Base-by-base conservation (phyloP, 2,797 vertebrate genomes). In the Melanotaenia maccullochi region DNA sequence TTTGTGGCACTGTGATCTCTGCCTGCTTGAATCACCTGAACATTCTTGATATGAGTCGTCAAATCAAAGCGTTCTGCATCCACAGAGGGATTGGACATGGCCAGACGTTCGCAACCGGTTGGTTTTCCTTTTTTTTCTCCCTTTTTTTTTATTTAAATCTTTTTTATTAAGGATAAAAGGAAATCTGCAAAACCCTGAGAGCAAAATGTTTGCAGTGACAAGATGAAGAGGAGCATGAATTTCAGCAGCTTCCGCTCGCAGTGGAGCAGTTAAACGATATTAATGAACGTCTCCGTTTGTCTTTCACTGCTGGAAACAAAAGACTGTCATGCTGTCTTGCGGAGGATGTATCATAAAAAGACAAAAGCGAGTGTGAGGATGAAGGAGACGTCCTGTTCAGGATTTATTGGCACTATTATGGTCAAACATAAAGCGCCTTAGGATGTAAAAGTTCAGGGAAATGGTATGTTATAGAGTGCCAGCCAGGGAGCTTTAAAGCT, bases 341-440 rank as follows among this genome's bases (percentile, higher is more conserved):
- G 22, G 66, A 12, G 82, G 81, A 86, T 87, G 76, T 56, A 84
- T 82, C 54, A 61, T 76, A 28, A 73, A 85, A 78, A 87, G 83
- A 85, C 75, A 74, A 51, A 87, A 84, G 81, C 49, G 75, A 61
- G 64, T 22, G 60, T 13, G 54, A 75, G 75, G 85, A 76, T 52
- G 76, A 76, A 30, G 59, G 66, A 64, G 77, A 57, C 73, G 81
- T 82, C 72, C 74, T 63, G 79, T 71, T 68, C 79, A 60, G 63
- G 84, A 90, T 90, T 90, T 90, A 91, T 86, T 56, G 71, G 68
- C 75, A 51, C 86, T 72, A 87, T 90, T 90, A 89, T 22, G 66
- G 79, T 81, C 80, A 60, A 82, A 85, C 83, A 85, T 87, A 81
- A 90, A 87, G 73, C 84, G 82, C 76, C 85, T 85, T 64, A 78